Base-by-base conservation (phyloP, 2,888 invertebrate species). In the Pemphredon lugubris region DNA sequence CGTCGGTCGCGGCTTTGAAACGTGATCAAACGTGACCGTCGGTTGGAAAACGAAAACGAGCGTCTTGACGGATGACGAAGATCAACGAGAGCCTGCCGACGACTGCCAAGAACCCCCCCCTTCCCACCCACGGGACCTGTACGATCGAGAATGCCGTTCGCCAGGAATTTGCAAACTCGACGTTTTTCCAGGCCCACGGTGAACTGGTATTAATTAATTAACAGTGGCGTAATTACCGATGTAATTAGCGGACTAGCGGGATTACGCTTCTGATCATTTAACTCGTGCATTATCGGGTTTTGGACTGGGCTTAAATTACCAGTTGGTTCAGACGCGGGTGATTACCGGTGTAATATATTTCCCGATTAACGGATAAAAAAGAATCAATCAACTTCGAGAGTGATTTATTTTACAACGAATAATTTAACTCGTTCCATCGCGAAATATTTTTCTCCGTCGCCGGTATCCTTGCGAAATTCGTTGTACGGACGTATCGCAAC, bases 11-110 rank as follows among this genome's bases (percentile, higher is more conserved):
- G 50, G 73, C 79, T 77, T 81, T 81, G 83, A 79, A 79, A 81
- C 78, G 79, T 68, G 81, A 84, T 79, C 82, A 84, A 84, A 83
- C 81, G 84, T 73, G 72, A 64, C 75, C 50, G 67, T 51, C 39
- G 53, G 39, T n/a, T n/a, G 55, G 60, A 59, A 64, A 68, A 75
- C 58, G 73, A 55, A 44, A 63, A 67, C 60, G 60, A 58, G 58
- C 67, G 59, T 58, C 65, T 64, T 69, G 77, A 74, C 69, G 79
- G 55, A 76, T 75, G 79, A 81, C 69, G 83, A 79, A 80, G 77
- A 76, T 79, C 79, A 70, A 75, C 74, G 79, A 75, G 69, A 20
- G 20, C 6, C 26, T 54, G 68, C 48, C 42, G 69, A 61, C 20
- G 50, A 50, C 32, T n/a, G 34, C 4, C n/a, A n/a, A n/a, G n/a